Conservation (phyloP, 1,140 invertebrate species). For the Heliconius melpomene region DNA sequence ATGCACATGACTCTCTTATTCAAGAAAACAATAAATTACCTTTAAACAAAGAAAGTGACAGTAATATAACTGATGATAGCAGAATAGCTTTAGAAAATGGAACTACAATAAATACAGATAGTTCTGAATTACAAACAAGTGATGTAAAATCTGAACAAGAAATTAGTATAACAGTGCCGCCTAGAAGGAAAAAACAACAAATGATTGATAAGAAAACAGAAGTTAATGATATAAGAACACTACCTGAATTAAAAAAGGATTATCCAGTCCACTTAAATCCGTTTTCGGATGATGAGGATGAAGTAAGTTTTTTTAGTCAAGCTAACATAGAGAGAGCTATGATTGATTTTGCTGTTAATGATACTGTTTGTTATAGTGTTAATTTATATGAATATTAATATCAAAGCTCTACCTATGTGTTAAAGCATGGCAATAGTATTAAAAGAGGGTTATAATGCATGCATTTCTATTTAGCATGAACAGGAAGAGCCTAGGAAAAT, state of each 20-base stretch:
- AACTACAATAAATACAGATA: slow-evolving; percentile 40
- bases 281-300: slow-evolving; percentile 85
- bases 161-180: slow-evolving; percentile 68
- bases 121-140: slow-evolving; percentile 28
- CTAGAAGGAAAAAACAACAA: slow-evolving; percentile 68
- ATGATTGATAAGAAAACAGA: slow-evolving; percentile 44
- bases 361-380: no score
- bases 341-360: not conserved
- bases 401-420: not conserved
- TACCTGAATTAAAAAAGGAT: slow-evolving; percentile 44
- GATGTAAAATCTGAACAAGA: slow-evolving; percentile 47
- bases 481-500: slow-evolving; percentile 46
- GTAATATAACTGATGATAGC: slow-evolving; percentile 73
- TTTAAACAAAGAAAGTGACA: slow-evolving; percentile 42
- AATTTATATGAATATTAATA: not conserved
- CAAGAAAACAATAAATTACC: slow-evolving; percentile 20
- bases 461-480: slow-evolving; percentile 39
- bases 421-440: not conserved
- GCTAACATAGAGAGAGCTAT: not conserved
- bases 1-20: slow-evolving; percentile 19
- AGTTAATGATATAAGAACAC: slow-evolving; percentile 29
- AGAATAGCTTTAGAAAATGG: slow-evolving; percentile 63
- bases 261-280: slow-evolving; percentile 92
- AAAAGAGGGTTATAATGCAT: slow-evolving; percentile 32
- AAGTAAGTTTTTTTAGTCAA: slow-evolving; percentile 39